Conservation (phyloP, 2,797 vertebrate species). For the Loris lydekkerianus region DNA sequence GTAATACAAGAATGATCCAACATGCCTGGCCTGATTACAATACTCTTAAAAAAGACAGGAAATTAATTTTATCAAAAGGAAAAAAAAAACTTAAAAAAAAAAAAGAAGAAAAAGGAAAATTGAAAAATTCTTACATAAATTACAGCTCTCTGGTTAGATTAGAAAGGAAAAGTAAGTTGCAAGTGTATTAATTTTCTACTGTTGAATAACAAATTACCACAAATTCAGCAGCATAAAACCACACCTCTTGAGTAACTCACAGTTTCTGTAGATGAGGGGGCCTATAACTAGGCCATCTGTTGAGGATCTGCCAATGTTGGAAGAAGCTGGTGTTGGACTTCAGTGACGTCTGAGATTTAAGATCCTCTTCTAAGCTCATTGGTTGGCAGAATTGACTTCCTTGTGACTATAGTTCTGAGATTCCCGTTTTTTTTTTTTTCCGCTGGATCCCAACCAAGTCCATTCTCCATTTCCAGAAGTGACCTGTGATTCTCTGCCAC, state of each 20-base stretch:
- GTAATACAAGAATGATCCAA: not conserved
- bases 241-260: not conserved
- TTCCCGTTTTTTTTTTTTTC: not conserved
- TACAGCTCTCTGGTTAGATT: constrained; percentile 12
- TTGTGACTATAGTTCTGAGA: not conserved
- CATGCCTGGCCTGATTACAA: not conserved
- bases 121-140: constrained; percentile 45
- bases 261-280: fast-evolving
- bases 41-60: constrained; percentile 18
- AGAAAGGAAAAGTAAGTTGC: constrained; percentile 1
- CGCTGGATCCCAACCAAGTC: not conserved
- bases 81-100: too few species aligned
- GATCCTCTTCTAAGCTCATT: not conserved
- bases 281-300: not conserved
- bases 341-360: not conserved
- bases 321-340: not conserved
- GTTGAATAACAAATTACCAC: not conserved
- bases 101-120: not conserved
- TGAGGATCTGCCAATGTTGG: not conserved
- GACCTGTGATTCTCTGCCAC: not conserved
- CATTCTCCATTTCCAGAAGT: not conserved
- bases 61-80: not conserved
- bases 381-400: not conserved
- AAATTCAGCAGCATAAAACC: not conserved
- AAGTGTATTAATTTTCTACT: not conserved